phyloP scores from a whole-genome alignment of 2,888 invertebrate genomes.

The Apotomis turbidana region DNA sequence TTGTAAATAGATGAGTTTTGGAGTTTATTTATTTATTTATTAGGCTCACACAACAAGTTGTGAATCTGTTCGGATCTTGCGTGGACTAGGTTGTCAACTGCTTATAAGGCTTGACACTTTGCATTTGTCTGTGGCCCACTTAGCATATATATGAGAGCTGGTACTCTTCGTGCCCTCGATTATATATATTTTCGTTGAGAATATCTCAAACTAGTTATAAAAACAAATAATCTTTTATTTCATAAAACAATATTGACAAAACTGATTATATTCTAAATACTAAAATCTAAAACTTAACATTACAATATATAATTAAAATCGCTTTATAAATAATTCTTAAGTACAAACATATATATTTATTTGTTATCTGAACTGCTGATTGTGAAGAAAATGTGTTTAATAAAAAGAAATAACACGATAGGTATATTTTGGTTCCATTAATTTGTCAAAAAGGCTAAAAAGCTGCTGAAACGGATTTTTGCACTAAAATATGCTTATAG shows the following conservation, averaged over 20 bases:
- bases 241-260: too few species aligned
- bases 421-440: too few species aligned
- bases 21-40: not conserved
- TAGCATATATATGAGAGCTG: conserved; percentile 4
- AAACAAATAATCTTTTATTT: too few species aligned
- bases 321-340: too few species aligned
- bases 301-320: not conserved
- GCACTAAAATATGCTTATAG: conserved; percentile 12
- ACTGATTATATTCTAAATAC: too few species aligned
- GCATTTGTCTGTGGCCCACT: conserved; percentile 26
- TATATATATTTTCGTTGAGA: not conserved
- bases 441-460: not conserved
- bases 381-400: too few species aligned
- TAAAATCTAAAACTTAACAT: too few species aligned
- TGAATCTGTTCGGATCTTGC: not conserved
- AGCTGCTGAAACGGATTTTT: not conserved
- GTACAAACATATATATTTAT: too few species aligned
- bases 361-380: too few species aligned
- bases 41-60: not conserved
- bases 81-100: conserved; percentile 5
- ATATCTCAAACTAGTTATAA: too few species aligned
- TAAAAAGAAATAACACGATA: too few species aligned
- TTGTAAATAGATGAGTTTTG: not conserved
- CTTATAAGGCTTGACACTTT: conserved; percentile 19
- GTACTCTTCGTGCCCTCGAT: conserved; percentile 20